phyloP scores from a whole-genome alignment of 2,888 invertebrate genomes.

The Scelioninae gen. 2 region DNA sequence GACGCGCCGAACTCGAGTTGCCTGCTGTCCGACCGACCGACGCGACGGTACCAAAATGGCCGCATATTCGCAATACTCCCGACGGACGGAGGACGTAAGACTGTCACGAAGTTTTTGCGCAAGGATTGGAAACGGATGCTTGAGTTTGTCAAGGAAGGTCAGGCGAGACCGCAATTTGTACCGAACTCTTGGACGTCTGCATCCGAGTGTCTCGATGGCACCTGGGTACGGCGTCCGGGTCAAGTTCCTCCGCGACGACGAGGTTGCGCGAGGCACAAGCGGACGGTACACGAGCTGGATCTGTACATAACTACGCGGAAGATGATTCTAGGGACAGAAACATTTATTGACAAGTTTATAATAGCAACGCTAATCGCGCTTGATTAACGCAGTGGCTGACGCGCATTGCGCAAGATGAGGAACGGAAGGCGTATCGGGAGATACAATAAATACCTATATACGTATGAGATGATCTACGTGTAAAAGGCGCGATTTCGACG shows the following conservation, averaged over 20 bases:
- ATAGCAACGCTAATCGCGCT: constrained; percentile 47
- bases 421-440: too few relatives aligned
- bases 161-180: too few relatives aligned
- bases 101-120: constrained; percentile 14
- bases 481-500: constrained; percentile 53
- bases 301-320: constrained; percentile 60
- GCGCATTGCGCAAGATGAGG: constrained; percentile 38
- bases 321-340: constrained; percentile 18
- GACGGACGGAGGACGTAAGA: constrained; percentile 32
- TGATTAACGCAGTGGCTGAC: constrained; percentile 43
- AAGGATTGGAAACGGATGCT: too few relatives aligned
- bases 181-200: too few relatives aligned
- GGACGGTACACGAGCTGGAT: constrained; percentile 14
- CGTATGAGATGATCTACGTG: constrained; percentile 38
- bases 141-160: too few relatives aligned
- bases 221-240: constrained; percentile 33
- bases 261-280: neutral
- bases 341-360: constrained; percentile 33
- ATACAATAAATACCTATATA: constrained; percentile 21
- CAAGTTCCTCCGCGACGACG: constrained; percentile 37
- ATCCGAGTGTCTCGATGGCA: constrained; percentile 59
- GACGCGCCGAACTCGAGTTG: constrained; percentile 36
- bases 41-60: too few relatives aligned
- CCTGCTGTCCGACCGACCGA: constrained; percentile 9
- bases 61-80: too few relatives aligned